phyloP scores from a whole-genome alignment of 2,888 invertebrate genomes.

The Caradrina kadenii region DNA sequence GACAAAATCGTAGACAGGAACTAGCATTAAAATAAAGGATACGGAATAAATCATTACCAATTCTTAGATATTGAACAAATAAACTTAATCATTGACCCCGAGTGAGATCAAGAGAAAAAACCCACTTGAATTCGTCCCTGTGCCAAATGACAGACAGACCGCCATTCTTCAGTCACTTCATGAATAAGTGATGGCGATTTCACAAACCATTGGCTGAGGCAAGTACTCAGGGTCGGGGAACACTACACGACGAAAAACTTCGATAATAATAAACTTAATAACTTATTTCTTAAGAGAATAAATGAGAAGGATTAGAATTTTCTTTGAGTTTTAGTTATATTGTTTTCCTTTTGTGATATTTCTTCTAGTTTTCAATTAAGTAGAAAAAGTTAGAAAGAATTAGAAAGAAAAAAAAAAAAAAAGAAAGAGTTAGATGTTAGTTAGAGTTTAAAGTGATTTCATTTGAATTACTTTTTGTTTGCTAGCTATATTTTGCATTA shows the following conservation, averaged over 20 bases:
- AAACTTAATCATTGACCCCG: background rate
- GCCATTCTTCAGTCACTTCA: slow-evolving; percentile 27
- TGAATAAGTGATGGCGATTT: slow-evolving; percentile 41
- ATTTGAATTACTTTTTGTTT: no score
- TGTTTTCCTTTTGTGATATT: no score
- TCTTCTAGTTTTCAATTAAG: no score
- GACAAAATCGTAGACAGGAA: no score
- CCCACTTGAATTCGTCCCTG: slow-evolving; percentile 28
- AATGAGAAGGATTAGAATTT: background rate
- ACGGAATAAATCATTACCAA: background rate
- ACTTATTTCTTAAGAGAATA: background rate
- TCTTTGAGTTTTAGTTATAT: background rate
- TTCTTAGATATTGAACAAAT: background rate
- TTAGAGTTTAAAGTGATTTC: no score
- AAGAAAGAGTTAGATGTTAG: no score
- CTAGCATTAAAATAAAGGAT: no score
- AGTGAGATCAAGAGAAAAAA: slow-evolving; percentile 13
- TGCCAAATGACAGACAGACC: slow-evolving; percentile 15
- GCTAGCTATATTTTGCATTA: no score
- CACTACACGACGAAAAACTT: background rate
- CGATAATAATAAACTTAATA: background rate
- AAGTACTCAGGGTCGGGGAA: slow-evolving; percentile 3
- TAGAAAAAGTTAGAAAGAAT: no score
- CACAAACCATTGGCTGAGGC: slow-evolving; percentile 27
- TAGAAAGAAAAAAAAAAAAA: no score